phyloP scores from a whole-genome alignment of 2,888 invertebrate genomes.

The Tachystola acroxantha region DNA sequence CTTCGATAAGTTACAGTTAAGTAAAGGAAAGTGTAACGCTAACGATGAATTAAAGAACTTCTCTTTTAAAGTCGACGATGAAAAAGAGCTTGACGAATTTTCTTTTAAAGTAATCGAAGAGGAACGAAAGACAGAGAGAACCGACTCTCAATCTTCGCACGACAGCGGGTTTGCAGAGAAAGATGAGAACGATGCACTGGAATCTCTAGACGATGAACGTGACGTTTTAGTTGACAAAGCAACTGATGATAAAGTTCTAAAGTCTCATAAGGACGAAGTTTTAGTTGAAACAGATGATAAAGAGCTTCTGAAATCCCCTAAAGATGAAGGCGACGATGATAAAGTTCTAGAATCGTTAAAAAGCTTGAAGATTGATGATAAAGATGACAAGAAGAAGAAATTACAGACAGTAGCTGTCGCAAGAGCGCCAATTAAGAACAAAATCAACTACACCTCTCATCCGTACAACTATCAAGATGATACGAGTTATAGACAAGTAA shows the following conservation, averaged over 20 bases:
- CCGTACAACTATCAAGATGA: slow-evolving; percentile 18
- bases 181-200: no score
- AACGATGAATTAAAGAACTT: slow-evolving; percentile 46
- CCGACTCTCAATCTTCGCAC: slow-evolving; percentile 51
- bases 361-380: slow-evolving; percentile 24
- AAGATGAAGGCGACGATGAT: slow-evolving; percentile 4
- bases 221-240: no score
- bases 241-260: slow-evolving; percentile 16
- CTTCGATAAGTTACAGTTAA: slow-evolving; percentile 32
- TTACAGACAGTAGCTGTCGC: slow-evolving; percentile 28
- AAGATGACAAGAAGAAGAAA: slow-evolving; percentile 30
- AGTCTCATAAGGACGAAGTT: slow-evolving; percentile 57
- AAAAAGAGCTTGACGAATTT: slow-evolving; percentile 6
- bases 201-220: no score
- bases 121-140: slow-evolving; percentile 32
- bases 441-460: slow-evolving; percentile 11
- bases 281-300: slow-evolving; percentile 36
- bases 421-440: slow-evolving; percentile 27
- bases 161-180: slow-evolving; percentile 59
- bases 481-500: slow-evolving; percentile 20
- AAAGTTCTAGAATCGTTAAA: slow-evolving; percentile 24
- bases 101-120: slow-evolving; percentile 36
- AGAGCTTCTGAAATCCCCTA: no score
- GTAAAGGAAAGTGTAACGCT: slow-evolving; percentile 15
- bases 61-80: slow-evolving; percentile 19